Base-by-base conservation (phyloP, 2,888 invertebrate species). In the Melanophora roralis region DNA sequence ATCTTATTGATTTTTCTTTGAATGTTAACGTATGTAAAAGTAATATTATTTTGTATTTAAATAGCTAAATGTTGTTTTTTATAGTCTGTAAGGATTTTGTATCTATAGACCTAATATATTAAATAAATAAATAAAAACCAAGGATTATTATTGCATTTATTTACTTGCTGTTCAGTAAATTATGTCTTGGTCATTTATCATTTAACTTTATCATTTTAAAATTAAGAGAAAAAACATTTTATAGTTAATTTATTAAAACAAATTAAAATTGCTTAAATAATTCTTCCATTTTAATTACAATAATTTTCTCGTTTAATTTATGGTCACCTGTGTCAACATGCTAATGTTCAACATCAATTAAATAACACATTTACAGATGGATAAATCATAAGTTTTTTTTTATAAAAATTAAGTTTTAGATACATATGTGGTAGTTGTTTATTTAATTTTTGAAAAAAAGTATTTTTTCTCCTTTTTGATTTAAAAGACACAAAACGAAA, bases 401-500 rank as follows among this genome's bases (percentile, higher is more conserved):
- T 45, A 2, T n/a, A n/a, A n/a, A 36, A 51, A 45, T 36, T 23
- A 9, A 47, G n/a, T 14, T 45, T 9, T 49, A 23, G n/a, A 49
- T 45, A 16, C 38, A 16, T 64, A n/a, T n/a, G n/a, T n/a, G n/a
- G 43, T 32, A 32, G 47, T 55, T 47, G 65, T 74, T 27, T 34
- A 40, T 74, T 65, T 51, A 68, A 62, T 55, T 68, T 68, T 68
- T 45, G 62, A 60, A 47, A 75, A 59, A 43, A 36, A 38, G 68
- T 40, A 55, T 49, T 71, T 64, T 77, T 77, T 77, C 59, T 57
- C 62, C 36, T 76, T 49, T 76, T 40, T 51, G 14, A 55, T 47
- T 27, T 45, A 73, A 27, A 47, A 36, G 47, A 40, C 36, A 49
- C 57, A 27, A 27, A 27, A 27, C 27, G 64, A 47, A 69, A 64